Evolutionary conservation across 1,140 invertebrate species (phyloP), one percentile per base, ranked within the genome.

Genomic region (Piezodorus guildinii): DNA sequence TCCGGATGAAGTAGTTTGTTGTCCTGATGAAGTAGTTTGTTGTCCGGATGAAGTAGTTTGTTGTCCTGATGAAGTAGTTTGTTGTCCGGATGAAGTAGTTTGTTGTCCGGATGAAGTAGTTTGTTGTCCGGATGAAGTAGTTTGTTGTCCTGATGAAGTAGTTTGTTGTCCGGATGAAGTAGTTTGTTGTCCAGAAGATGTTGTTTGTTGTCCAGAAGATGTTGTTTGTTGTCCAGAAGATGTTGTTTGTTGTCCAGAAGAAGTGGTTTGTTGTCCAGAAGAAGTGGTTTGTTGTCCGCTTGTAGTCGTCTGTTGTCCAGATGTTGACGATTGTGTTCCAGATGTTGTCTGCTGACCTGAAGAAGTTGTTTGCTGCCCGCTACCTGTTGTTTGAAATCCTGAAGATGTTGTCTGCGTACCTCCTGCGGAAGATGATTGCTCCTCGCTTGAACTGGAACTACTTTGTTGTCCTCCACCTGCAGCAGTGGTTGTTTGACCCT

Each of bases 301-400:
- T n/a, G n/a, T n/a, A n/a, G n/a, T n/a, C n/a, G n/a, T 51, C 17
- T 8, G 6, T 51, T 8, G 5, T n/a, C n/a, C 49, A 51, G 60
- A 59, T 30, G 65, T 62, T 27, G 68, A 46, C 25, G 65, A 49
- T 61, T 68, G 67, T 67, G 65, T 64, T 17, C 51, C 60, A 12
- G 51, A 58, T 19, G 62, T 45, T 56, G 65, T 15, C 43, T 52
- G 46, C 19, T 52, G 46, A 1, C 52, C 61, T 2, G 68, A 66
- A 17, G 56, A n/a, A 45, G 69, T 66, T 16, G 64, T 65, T 66
- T 66, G 63, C 62, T 69, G 68, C 58, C 34, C 27, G 10, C 63
- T 60, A 14, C 44, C 5, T 27, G 62, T 64, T 45, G 58, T 52
- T 54, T 68, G 67, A 30, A 58, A 45, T 2, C 23, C 54, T 64